Percentiles rank a stretch among this genome's conserved stretches.
phyloP scores from a whole-genome alignment of 2,888 invertebrate genomes.

The Linnaemya tessellans region DNA sequence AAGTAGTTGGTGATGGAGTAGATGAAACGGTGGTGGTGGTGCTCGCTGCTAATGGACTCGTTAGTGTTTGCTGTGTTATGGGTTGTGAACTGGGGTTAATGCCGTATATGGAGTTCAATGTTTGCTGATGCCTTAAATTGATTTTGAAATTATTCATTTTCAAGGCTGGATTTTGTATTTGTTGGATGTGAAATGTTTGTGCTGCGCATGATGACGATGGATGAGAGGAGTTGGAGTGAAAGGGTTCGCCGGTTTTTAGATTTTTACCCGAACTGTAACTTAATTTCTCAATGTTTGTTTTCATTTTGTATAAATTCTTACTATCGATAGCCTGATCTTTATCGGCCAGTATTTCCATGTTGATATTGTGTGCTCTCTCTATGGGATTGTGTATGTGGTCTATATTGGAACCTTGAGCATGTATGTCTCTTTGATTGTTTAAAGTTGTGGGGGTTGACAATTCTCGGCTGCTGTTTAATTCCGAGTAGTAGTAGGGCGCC shows the following conservation, averaged over 20 bases:
- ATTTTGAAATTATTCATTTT: slow-evolving; percentile 74
- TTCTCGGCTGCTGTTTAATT: slow-evolving; percentile 81
- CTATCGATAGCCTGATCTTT: slow-evolving; percentile 85
- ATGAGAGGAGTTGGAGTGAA: slow-evolving; percentile 41
- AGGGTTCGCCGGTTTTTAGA: slow-evolving; percentile 76
- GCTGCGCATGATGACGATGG: slow-evolving; percentile 43
- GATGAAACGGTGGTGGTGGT: slow-evolving; percentile 48
- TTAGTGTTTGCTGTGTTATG: slow-evolving; percentile 56
- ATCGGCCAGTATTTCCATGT: slow-evolving; percentile 87
- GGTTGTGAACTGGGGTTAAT: slow-evolving; percentile 55
- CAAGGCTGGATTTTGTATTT: slow-evolving; percentile 68
- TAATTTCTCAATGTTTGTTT: slow-evolving; percentile 80
- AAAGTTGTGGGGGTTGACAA: slow-evolving; percentile 84
- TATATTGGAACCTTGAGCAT: slow-evolving; percentile 79
- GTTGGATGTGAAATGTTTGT: slow-evolving; percentile 67
- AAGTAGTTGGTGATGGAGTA: slow-evolving; percentile 45
- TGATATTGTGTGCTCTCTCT: slow-evolving; percentile 83
- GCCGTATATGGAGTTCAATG: slow-evolving; percentile 34
- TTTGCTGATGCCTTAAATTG: slow-evolving; percentile 59
- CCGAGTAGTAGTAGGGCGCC: slow-evolving; percentile 94
- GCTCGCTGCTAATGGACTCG: slow-evolving; percentile 27
- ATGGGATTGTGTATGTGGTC: slow-evolving; percentile 84
- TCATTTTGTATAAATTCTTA: slow-evolving; percentile 82
- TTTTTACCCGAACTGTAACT: slow-evolving; percentile 80
- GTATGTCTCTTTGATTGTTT: slow-evolving; percentile 89